Evolutionary conservation across 2,113 vertebrate species (phyloP).

Genomic region (Chaetops frenatus): DNA sequence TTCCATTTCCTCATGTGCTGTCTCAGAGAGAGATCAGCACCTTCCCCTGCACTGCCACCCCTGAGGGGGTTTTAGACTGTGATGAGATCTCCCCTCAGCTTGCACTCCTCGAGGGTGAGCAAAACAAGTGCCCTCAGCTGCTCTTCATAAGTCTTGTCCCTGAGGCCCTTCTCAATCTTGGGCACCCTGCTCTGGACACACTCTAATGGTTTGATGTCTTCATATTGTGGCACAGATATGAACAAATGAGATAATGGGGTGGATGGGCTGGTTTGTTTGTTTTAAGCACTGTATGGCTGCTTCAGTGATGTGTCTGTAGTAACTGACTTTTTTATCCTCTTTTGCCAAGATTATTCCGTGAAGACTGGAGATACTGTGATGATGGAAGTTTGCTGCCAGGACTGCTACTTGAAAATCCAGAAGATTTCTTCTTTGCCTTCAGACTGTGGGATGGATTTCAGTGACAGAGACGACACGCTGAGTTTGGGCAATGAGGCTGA

Average conservation of each 20-base stretch:
- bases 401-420: constrained; percentile 87
- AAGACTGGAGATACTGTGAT: constrained; percentile 77
- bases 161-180: not conserved
- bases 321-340: not conserved
- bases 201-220: not conserved
- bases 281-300: not conserved
- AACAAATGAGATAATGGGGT: not conserved
- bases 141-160: not conserved
- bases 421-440: constrained; percentile 69
- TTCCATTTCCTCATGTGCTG: not conserved
- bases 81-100: not conserved
- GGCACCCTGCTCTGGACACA: not conserved
- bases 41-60: not conserved
- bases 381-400: constrained; percentile 87
- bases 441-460: constrained; percentile 61
- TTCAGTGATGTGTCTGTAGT: not conserved
- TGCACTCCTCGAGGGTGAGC: not conserved
- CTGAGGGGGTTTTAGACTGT: not conserved
- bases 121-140: not conserved
- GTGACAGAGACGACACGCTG: not conserved
- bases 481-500: constrained; percentile 79
- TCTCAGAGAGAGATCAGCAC: not conserved
- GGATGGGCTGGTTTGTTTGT: fast-evolving
- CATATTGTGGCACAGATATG: not conserved
- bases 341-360: constrained; percentile 76